Base-by-base conservation (phyloP, 2,888 invertebrate species). In the Mesoligia furuncula region DNA sequence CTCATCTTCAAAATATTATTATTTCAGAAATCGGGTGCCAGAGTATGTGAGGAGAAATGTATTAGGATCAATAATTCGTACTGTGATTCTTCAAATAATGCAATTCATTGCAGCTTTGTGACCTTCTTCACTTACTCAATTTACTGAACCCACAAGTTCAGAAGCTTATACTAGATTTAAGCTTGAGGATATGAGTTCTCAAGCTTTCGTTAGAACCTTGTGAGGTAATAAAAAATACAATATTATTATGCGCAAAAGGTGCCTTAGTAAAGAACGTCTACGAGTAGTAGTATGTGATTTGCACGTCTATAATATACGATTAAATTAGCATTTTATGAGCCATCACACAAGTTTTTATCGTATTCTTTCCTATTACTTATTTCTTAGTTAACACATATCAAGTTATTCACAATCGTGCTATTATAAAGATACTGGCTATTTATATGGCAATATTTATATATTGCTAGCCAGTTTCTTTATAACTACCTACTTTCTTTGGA, bases 301-400 rank as follows among this genome's bases (percentile, higher is more conserved):
- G n/a, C 11, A n/a, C n/a, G n/a, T n/a, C n/a, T n/a, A n/a, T n/a
- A n/a, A n/a, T n/a, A n/a, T n/a, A 17, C 15, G 2, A 51, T 20
- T 42, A 64, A 8, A 31, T 79, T 57, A 65, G 57, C 20, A 48
- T 72, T 70, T 72, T 65, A 65, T 42, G 65, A 54, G 20, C 45
- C 39, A 72, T 36, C 51, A 61, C 39, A 51, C 31, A 36, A 54
- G 42, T 72, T 71, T 72, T 54, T 36, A 13, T 45, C 31, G 15
- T 59, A 17, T 11, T 57, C 17, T 27, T 27, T 48, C 8, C 20
- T 36, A 62, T 24, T 36, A 62, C 20, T 36, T 36, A 24, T 27
- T 27, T 36, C n/a, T 24, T 42, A 51, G 39, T 71, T 42, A 31
- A 59, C 36, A 70, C 20, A 57, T n/a, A 77, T 67, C 5, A 36